Base-by-base conservation (phyloP, 2,888 invertebrate genomes). In the Busseola fusca region DNA sequence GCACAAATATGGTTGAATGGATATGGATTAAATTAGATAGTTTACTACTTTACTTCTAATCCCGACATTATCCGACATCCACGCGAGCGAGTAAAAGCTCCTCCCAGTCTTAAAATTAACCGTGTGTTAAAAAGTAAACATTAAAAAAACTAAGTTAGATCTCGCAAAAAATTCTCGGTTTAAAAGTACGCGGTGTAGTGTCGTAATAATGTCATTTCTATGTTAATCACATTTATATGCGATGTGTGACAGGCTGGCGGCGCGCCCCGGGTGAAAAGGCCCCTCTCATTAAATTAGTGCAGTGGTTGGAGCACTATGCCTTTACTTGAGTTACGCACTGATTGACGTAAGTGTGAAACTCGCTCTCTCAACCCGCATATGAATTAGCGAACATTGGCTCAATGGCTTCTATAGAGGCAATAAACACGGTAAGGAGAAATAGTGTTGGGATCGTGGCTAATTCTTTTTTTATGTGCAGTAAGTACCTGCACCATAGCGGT, bases 271-370 rank as follows among this genome's bases (percentile, higher is more conserved):
- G 63, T 92, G 90, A 90, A 93, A 93, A 91, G 91, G 89, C 89
- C 86, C 90, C 91, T 93, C 89, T 95, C 95, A 94, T 94, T 95
- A 95, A 95, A 95, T 95, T 94, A 94, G 91, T 93, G 89, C 93
- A 91, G 92, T 91, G 93, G 94, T 91, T 95, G 94, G 91, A 92
- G 91, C 93, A 94, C 93, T 93, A 92, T 93, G 87, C 86, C 86
- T 88, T 89, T 89, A 91, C 92, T 91, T 89, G 88, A 89, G 87
- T 91, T 90, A 93, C 92, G 93, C 93, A 89, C 91, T 91, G 91
- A 91, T 92, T 91, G 89, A 89, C 90, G 90, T 91, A 92, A 94
- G 94, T 94, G 94, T 91, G 93, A 94, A 94, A 93, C 90, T 92
- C 88, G 91, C 93, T 91, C 93, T 91, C 93, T 93, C 90, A 84